phyloP scores from a whole-genome alignment of 2,113 vertebrate genomes.

The Chaetodon trifascialis region DNA sequence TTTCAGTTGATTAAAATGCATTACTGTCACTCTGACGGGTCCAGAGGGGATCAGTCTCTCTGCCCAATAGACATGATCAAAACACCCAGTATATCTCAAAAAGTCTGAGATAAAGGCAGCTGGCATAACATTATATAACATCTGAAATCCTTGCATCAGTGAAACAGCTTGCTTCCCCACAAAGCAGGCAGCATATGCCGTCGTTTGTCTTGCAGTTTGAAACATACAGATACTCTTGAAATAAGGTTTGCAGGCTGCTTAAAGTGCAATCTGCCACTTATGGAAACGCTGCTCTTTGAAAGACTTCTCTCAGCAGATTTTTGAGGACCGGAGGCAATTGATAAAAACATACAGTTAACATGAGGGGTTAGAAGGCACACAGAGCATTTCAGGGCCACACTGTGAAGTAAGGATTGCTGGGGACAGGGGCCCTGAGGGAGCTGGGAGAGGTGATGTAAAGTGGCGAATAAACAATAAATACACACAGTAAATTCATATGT shows the following conservation, averaged over 20 bases:
- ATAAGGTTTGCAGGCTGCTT: not conserved
- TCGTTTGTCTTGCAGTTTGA: not conserved
- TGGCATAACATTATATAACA: not conserved
- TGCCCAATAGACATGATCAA: constrained; percentile 17
- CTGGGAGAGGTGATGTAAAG: not conserved
- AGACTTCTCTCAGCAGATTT: not conserved
- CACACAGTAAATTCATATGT: not conserved
- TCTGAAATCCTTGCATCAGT: constrained; percentile 21
- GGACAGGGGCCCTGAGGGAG: not conserved
- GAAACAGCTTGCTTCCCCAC: not conserved
- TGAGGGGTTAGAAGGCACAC: not conserved
- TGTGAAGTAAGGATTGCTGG: too few relatives aligned
- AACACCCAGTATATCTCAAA: constrained; percentile 7
- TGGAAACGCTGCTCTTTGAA: not conserved
- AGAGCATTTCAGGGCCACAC: not conserved
- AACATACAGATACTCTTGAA: not conserved
- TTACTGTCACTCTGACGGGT: constrained; percentile 19
- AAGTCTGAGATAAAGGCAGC: constrained; percentile 4
- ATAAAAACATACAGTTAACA: not conserved
- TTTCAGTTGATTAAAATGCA: constrained; percentile 33
- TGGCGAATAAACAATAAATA: not conserved
- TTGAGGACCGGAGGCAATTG: not conserved
- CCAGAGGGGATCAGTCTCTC: not conserved
- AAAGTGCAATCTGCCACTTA: constrained; percentile 13
- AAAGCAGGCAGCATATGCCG: not conserved